Evolutionary conservation across 2,888 invertebrate genomes (phyloP), one percentile per base, ranked within the genome.

Genomic region (Drosophila cracens): DNA sequence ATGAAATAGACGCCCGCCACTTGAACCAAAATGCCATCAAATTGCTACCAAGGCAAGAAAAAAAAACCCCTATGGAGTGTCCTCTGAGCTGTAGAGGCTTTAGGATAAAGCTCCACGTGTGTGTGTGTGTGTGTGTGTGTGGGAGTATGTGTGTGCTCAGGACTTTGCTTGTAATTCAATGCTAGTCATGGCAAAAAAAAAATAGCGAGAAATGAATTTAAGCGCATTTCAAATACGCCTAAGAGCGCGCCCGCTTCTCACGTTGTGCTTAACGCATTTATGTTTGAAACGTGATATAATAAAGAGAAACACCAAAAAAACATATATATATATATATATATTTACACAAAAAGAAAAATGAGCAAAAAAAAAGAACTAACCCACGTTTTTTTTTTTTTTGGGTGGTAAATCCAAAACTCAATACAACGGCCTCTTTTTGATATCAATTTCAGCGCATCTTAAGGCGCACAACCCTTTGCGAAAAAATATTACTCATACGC

Each of bases 231-330:
- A 87, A 87, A 87, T 83, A 81, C 82, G 74, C 72, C 70, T 80
- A 82, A 76, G 79, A 71, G 76, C 79, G 78, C 83, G 83, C 82
- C 78, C 79, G 76, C 59, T 63, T 66, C 40, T 34, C 68, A 77
- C 74, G 67, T 79, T 83, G 82, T 81, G 81, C 87, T 87, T 89
- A 88, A 88, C 88, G 86, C 89, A 79, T 88, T 88, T 90, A 88
- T 88, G 90, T 76, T 82, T 76, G 84, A 83, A 89, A 90, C 88
- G 88, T 90, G 88, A 88, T 88, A 90, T 90, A 90, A 89, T 90
- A 88, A 88, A 88, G 77, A 66, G 64, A 73, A 75, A 74, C 71
- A 86, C 34, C 59, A 82, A 53, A 48, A 57, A 76, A 67, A 59
- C 4, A 13, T 4, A 34, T 3, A 36, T 7, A 36, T 18, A 36